Base-by-base conservation (phyloP, 2,113 vertebrate genomes). In the Odontesthes bonariensis region DNA sequence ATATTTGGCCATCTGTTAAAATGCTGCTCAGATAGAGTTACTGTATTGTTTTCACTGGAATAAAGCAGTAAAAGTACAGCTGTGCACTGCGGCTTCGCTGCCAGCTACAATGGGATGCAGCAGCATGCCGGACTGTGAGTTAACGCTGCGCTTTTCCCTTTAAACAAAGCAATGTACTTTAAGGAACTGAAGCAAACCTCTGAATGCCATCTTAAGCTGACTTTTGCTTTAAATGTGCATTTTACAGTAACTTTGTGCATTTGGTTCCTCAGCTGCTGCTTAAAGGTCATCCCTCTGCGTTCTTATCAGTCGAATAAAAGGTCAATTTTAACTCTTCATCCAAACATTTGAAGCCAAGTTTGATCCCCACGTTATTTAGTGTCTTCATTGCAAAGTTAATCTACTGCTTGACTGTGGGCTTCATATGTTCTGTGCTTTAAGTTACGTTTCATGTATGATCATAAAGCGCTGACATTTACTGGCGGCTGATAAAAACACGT, bases 401-500 rank as follows among this genome's bases (percentile, higher is more conserved):
- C 3, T 0, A 14, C 44, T 31, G 31, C 19, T 27, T 16, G 22
- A 49, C 51, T 0, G 49, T 54, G 40, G 32, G 23, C 64, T 40
- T 32, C 33, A 57, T 17, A 19, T 68, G 16, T n/a, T 3, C 40
- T 44, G 42, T 14, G 19, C 49, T 20, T 23, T 16, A 19, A 1
- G 56, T 7, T 35, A 17, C 11, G 31, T 19, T 61, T 62, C 14
- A 10, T 16, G 14, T 56, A n/a, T 47, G 27, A 44, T 49, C 61
- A 23, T 47, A 52, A 32, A 51, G 38, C 22, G 16, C 0, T 52
- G 71, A 53, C 53, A 67, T 79, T 66, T 11, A 27, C 40, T 55
- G 57, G 53, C 68, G 20, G 46, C 46, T 1, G 2, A 19, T 69
- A 42, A 75, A 60, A 33, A 66, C 56, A 31, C 27, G 19, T 40